These are phyloP conservation scores for Saccostrea cuccullata DNA, from an alignment of 1,140 invertebrate genomes.

Conservation along the genomic window DNA sequence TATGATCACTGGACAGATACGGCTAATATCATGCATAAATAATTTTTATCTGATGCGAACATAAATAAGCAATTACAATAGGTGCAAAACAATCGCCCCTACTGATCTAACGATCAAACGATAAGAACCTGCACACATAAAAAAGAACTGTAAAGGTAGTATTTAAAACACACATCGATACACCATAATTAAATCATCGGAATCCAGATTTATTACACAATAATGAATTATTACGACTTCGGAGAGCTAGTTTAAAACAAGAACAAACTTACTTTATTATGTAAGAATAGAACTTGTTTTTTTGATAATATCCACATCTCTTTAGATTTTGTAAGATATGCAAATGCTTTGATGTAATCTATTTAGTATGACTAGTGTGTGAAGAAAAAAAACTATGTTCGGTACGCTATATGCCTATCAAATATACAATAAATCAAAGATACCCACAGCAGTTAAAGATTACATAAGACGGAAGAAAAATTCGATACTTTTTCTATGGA, in stretches of 20 bases:
- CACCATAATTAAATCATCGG: not conserved
- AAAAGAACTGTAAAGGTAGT: not conserved
- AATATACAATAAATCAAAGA: no score
- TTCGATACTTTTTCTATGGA: no score
- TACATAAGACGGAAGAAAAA: no score
- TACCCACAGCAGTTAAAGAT: no score
- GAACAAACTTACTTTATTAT: not conserved
- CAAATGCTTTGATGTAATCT: no score
- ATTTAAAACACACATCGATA: not conserved
- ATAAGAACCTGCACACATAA: not conserved
- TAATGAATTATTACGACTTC: not conserved
- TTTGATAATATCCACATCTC: no score
- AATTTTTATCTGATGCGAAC: conserved; percentile 6
- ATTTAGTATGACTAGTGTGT: no score
- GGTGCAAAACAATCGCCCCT: not conserved
- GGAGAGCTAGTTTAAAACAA: not conserved
- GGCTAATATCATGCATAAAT: conserved; percentile 28
- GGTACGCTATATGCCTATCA: no score
- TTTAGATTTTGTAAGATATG: no score
- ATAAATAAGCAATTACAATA: conserved; percentile 28
- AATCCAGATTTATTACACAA: not conserved
- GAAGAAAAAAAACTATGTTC: no score
- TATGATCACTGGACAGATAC: conserved; percentile 27
- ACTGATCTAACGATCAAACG: not conserved
- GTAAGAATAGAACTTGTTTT: no score